Conservation (phyloP, 2,113 vertebrate genomes). For the Paracanthobrama guichenoti region DNA sequence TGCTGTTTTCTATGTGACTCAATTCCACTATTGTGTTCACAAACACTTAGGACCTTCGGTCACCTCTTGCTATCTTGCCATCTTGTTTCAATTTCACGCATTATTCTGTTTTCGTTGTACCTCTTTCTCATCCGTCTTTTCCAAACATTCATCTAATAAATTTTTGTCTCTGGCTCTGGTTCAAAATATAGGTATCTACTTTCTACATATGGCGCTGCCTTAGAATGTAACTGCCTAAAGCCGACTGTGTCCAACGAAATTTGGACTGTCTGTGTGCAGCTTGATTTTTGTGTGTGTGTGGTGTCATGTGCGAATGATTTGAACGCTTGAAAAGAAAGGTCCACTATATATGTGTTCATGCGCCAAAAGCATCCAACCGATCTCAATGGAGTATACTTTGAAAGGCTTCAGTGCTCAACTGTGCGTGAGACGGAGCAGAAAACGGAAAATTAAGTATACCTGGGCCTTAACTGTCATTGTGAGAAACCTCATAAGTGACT, state of each 20-base stretch:
- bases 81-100: not conserved
- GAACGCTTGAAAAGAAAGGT: too few relatives aligned
- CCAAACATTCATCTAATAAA: too few relatives aligned
- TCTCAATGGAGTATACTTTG: not conserved
- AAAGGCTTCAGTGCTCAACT: not conserved
- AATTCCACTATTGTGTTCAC: not conserved
- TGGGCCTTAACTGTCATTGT: not conserved
- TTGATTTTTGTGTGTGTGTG: too few relatives aligned
- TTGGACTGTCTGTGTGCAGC: too few relatives aligned
- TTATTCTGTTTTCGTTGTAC: not conserved
- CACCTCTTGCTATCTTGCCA: not conserved
- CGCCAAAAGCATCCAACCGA: not conserved
- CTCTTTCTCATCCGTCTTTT: not conserved
- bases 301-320: too few relatives aligned
- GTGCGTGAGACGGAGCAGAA: not conserved
- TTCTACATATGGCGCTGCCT: not conserved
- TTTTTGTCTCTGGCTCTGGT: not conserved
- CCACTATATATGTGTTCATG: too few relatives aligned
- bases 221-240: too few relatives aligned
- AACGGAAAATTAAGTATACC: not conserved
- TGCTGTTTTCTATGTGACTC: not conserved
- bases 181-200: not conserved
- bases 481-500: not conserved
- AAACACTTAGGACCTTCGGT: not conserved
- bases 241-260: too few relatives aligned